phyloP scores from a whole-genome alignment of 2,113 vertebrate species.

The Phasianus colchicus region DNA sequence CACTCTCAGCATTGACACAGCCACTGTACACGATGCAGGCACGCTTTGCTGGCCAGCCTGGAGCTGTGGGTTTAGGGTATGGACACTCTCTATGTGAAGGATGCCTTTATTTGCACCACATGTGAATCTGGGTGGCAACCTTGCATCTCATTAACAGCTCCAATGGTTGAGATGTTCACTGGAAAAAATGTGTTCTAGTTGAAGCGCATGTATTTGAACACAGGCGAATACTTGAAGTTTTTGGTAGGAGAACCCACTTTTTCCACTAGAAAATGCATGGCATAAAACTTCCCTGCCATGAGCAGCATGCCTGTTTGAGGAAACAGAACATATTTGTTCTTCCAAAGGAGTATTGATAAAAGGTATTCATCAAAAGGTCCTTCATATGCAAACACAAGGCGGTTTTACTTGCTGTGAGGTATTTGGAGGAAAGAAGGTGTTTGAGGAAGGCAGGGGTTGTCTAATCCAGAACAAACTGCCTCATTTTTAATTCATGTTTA shows the following conservation, averaged over 20 bases:
- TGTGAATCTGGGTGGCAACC: background rate
- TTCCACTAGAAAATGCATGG: background rate
- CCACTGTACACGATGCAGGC: background rate
- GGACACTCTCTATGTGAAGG: background rate
- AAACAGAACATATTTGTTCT: background rate
- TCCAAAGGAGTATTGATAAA: background rate
- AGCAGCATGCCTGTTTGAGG: background rate
- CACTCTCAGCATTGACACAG: accelerated
- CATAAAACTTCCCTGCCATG: background rate
- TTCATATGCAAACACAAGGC: background rate
- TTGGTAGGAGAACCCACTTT: background rate
- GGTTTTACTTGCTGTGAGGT: background rate
- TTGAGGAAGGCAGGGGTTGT: background rate
- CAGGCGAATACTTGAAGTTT: background rate
- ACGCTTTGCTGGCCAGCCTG: background rate
- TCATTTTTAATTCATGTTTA: background rate
- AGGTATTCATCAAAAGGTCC: background rate
- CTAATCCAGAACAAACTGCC: background rate
- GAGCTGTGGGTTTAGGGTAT: background rate
- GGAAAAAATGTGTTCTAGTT: background rate
- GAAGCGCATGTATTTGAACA: background rate
- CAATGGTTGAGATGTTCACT: background rate
- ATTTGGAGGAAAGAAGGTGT: background rate
- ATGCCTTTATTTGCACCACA: accelerated
- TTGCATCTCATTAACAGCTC: background rate